Percentiles rank a stretch among this genome's conserved stretches.
Evolutionary conservation across 2,797 vertebrate genomes (phyloP).

Genomic region (Chaetodon trifasciatus): DNA sequence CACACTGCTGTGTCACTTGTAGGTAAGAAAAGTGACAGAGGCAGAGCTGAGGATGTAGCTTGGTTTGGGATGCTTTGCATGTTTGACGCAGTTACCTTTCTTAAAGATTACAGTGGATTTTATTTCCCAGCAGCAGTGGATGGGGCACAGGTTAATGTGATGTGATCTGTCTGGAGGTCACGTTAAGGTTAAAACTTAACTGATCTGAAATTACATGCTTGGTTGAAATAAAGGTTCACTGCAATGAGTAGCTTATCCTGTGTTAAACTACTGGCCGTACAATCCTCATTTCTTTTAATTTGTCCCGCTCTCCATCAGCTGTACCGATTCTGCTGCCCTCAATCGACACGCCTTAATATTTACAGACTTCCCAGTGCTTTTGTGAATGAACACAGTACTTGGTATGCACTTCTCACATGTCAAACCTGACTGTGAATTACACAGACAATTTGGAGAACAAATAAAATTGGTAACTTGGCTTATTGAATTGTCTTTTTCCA

Average conservation of each 20-base stretch:
- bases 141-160: slow-evolving; percentile 34
- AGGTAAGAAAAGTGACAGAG: slow-evolving; percentile 1
- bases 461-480: background rate
- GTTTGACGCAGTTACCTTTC: slow-evolving; percentile 18
- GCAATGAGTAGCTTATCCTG: slow-evolving; percentile 19
- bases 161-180: slow-evolving; percentile 48
- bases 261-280: slow-evolving; percentile 4
- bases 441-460: background rate
- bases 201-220: slow-evolving; percentile 41
- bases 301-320: background rate
- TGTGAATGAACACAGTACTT: background rate
- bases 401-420: slow-evolving; percentile 10
- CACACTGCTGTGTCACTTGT: background rate
- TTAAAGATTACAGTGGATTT: slow-evolving; percentile 29
- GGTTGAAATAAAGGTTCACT: slow-evolving; percentile 31
- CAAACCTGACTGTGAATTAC: slow-evolving; percentile 1
- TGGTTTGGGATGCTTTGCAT: slow-evolving; percentile 15
- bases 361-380: slow-evolving; percentile 3
- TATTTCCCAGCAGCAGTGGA: slow-evolving; percentile 29
- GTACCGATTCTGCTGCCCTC: background rate
- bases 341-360: slow-evolving; percentile 16
- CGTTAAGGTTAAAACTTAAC: slow-evolving; percentile 31
- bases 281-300: slow-evolving; percentile 16
- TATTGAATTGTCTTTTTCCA: background rate
- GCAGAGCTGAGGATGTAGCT: background rate